Percentiles rank a stretch among this genome's conserved stretches.
Conservation (phyloP, 2,888 invertebrate genomes). For the Pilophorus perplexus region DNA sequence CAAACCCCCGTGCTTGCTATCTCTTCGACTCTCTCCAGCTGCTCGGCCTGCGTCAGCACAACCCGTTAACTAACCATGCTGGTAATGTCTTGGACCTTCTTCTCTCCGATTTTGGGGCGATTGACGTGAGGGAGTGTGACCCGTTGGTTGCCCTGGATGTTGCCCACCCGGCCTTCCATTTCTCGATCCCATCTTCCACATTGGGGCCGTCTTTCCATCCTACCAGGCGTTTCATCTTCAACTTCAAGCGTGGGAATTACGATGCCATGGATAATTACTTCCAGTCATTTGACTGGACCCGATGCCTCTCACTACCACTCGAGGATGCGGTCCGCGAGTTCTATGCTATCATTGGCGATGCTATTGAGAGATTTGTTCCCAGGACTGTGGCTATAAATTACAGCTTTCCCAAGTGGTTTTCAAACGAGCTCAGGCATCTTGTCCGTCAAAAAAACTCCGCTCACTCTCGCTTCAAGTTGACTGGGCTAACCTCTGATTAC, state of each 20-base stretch:
- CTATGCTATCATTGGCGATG: neutral
- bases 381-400: neutral
- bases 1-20: too few species aligned
- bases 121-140: neutral
- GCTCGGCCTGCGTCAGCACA: neutral
- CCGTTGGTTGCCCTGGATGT: neutral
- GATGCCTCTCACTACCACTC: neutral
- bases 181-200: neutral
- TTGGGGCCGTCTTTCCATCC: neutral
- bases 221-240: neutral
- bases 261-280: neutral
- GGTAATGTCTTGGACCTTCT: neutral
- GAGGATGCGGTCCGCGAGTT: neutral
- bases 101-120: neutral
- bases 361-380: neutral
- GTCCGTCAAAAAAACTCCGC: neutral
- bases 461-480: slow-evolving; percentile 1
- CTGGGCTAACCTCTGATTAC: too few species aligned
- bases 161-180: neutral
- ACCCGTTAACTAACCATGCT: neutral
- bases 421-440: neutral
- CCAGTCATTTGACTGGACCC: neutral
- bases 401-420: slow-evolving; percentile 2
- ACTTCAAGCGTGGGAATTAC: slow-evolving; percentile 1
- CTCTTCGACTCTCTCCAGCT: too few species aligned